Conservation (phyloP, 2,888 invertebrate genomes). For the Troides oblongomaculatus region DNA sequence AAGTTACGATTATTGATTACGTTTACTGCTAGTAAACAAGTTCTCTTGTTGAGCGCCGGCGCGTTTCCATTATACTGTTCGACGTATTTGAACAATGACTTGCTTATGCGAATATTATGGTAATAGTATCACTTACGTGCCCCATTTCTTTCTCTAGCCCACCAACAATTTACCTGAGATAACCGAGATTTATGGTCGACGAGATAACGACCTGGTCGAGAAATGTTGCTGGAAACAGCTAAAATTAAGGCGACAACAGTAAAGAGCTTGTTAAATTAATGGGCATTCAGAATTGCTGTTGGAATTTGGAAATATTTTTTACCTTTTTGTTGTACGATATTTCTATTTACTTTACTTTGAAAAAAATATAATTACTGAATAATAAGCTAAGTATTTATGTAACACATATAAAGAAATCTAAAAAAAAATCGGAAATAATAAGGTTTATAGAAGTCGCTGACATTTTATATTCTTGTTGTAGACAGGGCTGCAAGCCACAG, state of each 20-base stretch:
- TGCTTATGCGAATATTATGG: constrained; percentile 28
- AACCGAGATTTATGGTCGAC: constrained; percentile 24
- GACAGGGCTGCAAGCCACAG: too few species aligned
- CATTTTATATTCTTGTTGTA: too few species aligned
- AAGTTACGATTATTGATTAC: constrained; percentile 73
- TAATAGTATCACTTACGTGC: constrained; percentile 27
- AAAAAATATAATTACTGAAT: not conserved
- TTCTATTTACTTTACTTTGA: not conserved
- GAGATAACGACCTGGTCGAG: constrained; percentile 22
- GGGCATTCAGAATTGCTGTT: constrained; percentile 2
- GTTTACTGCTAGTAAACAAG: constrained; percentile 71
- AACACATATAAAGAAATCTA: not conserved
- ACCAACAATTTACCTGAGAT: constrained; percentile 29
- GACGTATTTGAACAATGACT: constrained; percentile 24
- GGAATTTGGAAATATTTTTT: not conserved
- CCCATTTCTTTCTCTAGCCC: constrained; percentile 25
- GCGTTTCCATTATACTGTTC: constrained; percentile 49
- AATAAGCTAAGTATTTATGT: not conserved
- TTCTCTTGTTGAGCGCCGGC: constrained; percentile 56
- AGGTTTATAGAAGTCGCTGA: not conserved
- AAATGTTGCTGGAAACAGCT: constrained; percentile 16
- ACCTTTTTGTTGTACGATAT: too few species aligned
- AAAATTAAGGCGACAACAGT: constrained; percentile 19
- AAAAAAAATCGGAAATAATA: too few species aligned
- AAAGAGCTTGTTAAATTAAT: constrained; percentile 21